These are phyloP conservation scores for Polyodon spathula DNA, from an alignment of 2,113 vertebrate genomes.

Conservation along the genomic window DNA sequence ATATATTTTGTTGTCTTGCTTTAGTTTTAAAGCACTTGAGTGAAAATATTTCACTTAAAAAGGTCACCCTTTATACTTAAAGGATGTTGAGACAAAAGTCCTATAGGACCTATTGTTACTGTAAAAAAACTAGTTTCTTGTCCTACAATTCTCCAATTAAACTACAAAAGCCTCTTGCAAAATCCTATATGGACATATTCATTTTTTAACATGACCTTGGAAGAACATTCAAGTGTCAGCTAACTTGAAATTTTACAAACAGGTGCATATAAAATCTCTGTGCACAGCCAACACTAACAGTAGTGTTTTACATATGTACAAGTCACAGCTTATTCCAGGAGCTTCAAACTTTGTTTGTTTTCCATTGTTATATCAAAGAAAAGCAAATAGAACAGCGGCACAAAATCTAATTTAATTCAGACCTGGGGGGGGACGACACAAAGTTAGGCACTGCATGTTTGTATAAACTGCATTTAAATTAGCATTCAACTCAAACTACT, in stretches of 20 bases:
- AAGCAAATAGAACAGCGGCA: constrained; percentile 16
- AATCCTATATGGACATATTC: background rate
- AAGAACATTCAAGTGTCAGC: background rate
- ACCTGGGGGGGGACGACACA: constrained; percentile 16
- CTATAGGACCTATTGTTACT: background rate
- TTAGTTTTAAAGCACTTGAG: background rate
- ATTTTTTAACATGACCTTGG: background rate
- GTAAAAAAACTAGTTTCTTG: background rate
- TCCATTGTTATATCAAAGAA: background rate
- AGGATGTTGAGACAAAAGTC: background rate
- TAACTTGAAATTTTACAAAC: background rate
- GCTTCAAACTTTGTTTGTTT: constrained; percentile 45
- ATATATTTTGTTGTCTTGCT: too few species aligned
- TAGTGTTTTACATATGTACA: constrained; percentile 55
- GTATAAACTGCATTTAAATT: too few species aligned
- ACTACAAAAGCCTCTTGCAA: background rate
- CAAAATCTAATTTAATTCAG: constrained; percentile 19
- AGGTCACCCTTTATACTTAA: background rate
- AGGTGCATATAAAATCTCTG: background rate
- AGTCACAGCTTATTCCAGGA: constrained; percentile 68
- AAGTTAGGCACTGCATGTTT: too few species aligned
- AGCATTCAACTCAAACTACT: too few species aligned
- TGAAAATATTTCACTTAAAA: background rate
- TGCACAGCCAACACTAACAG: constrained; percentile 49
- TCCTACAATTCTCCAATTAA: background rate